Evolutionary conservation across 2,113 vertebrate species (phyloP), one percentile per base, ranked within the genome.

Genomic region (Scopus umbretta): DNA sequence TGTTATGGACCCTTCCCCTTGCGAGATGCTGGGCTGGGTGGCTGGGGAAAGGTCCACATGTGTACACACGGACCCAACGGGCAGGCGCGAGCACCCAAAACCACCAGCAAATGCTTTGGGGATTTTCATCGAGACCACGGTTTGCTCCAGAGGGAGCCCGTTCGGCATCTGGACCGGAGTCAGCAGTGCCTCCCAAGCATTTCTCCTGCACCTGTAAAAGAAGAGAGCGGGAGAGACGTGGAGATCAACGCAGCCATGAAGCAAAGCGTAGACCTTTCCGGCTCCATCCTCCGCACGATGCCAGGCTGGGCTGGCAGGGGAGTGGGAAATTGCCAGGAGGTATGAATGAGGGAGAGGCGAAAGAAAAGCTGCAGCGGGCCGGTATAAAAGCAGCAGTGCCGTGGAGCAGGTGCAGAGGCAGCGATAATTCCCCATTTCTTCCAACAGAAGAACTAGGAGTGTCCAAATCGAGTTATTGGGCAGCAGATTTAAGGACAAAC

Each of bases 391-490:
- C 58, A 19, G 34, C 86, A 36, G 82, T 7, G 40, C 59, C 0
- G 3, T 78, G 92, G 86, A 95, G 95, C 96, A 97, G 95, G 91
- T 96, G 96, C 94, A 86, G 71, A 80, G 83, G 50, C 91, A 73
- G 56, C 10, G 45, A 80, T 96, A 94, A 96, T 96, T 88, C 91
- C 91, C 83, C 38, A 6, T 91, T 94, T 86, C 80, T 53, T 25
- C 75, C 68, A 38, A 25, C 55, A 58, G 72, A 84, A 76, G 86
- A 92, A 32, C 82, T 25, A 62, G 86, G 71, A 94, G 67, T 32
- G 55, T n/a, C 88, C 76, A 96, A 96, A 96, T 96, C 0, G 4
- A 94, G 93, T 97, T 97, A 96, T 4, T 1, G 0, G 83, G 80
- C 91, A 50, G 88, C 83, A 71, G 89, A 73, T 86, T 92, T 84